Percentiles rank a stretch among this genome's conserved stretches.
phyloP scores from a whole-genome alignment of 2,797 vertebrate species.

The Meda fulgida region DNA sequence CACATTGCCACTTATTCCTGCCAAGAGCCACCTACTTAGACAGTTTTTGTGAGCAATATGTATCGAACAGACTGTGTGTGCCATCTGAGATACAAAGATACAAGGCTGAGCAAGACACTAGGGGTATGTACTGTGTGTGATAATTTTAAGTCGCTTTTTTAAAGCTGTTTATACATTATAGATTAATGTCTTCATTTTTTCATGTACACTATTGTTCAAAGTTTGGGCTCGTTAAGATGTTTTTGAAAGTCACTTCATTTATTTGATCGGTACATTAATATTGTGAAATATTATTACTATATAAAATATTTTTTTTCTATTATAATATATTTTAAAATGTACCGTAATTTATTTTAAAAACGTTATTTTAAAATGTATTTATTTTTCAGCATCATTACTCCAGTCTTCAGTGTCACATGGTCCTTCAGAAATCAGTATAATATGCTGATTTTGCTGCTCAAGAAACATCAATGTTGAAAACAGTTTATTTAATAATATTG shows the following conservation, averaged over 20 bases:
- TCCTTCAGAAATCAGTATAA: background rate
- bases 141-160: background rate
- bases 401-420: background rate
- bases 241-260: background rate
- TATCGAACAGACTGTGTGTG: conserved; percentile 10
- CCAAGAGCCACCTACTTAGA: conserved; percentile 24
- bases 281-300: background rate
- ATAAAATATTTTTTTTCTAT: background rate
- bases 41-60: conserved; percentile 4
- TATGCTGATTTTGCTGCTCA: background rate
- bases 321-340: background rate
- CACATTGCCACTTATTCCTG: background rate
- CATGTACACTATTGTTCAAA: background rate
- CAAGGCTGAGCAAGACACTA: background rate
- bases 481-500: too few species aligned
- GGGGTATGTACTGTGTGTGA: background rate
- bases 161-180: background rate
- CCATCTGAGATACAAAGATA: conserved; percentile 9
- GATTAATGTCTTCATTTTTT: background rate
- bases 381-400: background rate
- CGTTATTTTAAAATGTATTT: background rate
- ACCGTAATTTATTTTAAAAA: background rate
- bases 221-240: background rate
- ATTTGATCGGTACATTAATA: background rate
- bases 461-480: background rate